Conservation (phyloP, 2,113 vertebrate genomes). For the Centropus unirufus region DNA sequence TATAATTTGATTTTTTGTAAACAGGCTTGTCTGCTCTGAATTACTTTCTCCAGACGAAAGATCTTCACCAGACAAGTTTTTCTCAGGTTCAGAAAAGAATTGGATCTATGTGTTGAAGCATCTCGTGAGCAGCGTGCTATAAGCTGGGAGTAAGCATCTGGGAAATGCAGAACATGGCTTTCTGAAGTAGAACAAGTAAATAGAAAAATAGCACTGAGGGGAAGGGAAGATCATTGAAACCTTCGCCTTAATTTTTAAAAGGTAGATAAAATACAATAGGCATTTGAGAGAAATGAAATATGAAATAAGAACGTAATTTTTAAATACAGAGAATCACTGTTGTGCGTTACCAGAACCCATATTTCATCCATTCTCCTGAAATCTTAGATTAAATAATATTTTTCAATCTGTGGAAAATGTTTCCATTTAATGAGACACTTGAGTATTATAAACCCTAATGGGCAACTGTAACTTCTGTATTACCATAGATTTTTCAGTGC, state of each 20-base stretch:
- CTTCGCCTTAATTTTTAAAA: background rate
- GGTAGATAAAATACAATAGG: accelerated
- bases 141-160: accelerated
- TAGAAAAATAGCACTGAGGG: too few species aligned
- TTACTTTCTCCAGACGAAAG: background rate
- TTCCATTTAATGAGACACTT: background rate
- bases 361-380: background rate
- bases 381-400: background rate
- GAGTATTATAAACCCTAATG: too few species aligned
- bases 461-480: background rate
- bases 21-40: background rate
- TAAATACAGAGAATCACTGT: background rate
- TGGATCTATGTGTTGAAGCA: background rate
- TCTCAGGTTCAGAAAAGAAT: background rate
- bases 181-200: background rate
- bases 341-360: accelerated
- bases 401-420: background rate
- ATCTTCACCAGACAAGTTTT: background rate
- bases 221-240: background rate
- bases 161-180: accelerated
- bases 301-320: accelerated
- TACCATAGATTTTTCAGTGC: background rate
- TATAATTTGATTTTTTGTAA: background rate
- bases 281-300: background rate
- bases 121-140: background rate